Percentiles rank a stretch among this genome's conserved stretches.
These are phyloP conservation scores for Bryconaethiops microstoma DNA, from an alignment of 2,797 vertebrate genomes.

Conservation along the genomic window DNA sequence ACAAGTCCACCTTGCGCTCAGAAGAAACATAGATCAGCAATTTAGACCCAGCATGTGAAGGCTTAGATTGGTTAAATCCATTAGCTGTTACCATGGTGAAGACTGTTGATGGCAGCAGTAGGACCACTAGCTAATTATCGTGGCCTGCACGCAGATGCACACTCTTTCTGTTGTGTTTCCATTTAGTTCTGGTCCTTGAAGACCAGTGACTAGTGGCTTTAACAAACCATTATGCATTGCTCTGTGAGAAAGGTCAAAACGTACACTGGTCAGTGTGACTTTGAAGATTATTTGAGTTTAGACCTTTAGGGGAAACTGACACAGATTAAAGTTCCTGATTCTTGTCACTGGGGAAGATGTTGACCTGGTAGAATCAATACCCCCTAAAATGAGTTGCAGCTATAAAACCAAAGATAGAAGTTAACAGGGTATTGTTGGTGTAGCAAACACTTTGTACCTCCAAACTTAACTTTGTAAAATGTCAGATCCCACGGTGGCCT, in stretches of 20 bases:
- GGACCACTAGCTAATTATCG: conserved; percentile 49
- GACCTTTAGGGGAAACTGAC: background rate
- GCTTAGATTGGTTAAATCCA: conserved; percentile 35
- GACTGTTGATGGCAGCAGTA: conserved; percentile 38
- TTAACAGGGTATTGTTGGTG: background rate
- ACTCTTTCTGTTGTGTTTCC: conserved; percentile 41
- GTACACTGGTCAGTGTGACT: conserved; percentile 32
- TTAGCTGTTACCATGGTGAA: conserved; percentile 49
- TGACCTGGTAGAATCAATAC: background rate
- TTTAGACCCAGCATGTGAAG: conserved; percentile 40
- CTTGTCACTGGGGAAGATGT: background rate
- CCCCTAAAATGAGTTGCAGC: background rate
- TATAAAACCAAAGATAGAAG: background rate
- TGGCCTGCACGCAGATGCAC: conserved; percentile 37
- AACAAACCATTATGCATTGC: conserved; percentile 32
- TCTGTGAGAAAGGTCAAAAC: conserved; percentile 30
- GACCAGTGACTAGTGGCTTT: conserved; percentile 41
- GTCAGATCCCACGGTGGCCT: no score
- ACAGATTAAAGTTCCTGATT: background rate
- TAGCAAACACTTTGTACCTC: no score
- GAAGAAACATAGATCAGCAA: conserved; percentile 21
- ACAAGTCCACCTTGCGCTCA: conserved; percentile 15
- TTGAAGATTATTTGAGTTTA: conserved; percentile 19
- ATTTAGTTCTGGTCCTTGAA: conserved; percentile 49
- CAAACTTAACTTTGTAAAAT: no score